These are phyloP conservation scores for Macroglossus sobrinus DNA, from an alignment of 2,113 vertebrate species.

Conservation along the genomic window DNA sequence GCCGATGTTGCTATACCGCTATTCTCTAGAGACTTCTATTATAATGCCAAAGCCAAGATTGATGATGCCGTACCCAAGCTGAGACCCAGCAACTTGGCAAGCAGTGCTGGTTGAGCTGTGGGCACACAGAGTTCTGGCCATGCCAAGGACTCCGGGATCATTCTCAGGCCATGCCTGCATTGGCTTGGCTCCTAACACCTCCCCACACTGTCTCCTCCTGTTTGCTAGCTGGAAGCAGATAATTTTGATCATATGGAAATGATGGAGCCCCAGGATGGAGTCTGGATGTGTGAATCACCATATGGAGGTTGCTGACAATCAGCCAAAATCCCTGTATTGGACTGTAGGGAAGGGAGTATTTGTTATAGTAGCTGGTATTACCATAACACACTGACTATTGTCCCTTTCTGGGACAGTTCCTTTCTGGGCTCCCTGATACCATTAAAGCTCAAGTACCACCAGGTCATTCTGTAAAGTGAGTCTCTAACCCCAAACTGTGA, in stretches of 20 bases:
- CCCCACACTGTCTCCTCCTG: neutral
- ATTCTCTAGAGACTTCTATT: no score
- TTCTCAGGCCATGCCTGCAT: no score
- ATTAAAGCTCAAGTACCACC: neutral
- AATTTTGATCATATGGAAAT: neutral
- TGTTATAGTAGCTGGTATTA: neutral
- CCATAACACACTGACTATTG: neutral
- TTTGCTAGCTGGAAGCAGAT: neutral
- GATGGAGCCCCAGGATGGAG: neutral
- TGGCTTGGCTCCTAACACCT: no score
- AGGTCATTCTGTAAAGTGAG: neutral
- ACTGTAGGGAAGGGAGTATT: neutral
- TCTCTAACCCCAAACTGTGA: neutral
- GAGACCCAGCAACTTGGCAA: no score
- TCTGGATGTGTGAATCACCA: neutral
- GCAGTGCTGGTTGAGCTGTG: no score
- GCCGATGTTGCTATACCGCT: no score
- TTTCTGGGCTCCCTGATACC: neutral
- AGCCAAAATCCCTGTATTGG: neutral
- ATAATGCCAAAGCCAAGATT: no score
- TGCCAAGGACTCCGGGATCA: no score
- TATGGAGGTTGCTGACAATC: neutral
- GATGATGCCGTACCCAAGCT: no score
- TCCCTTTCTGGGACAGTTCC: no score
- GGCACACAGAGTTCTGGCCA: no score